phyloP scores from a whole-genome alignment of 2,797 vertebrate genomes.

The Gallinago stenura region DNA sequence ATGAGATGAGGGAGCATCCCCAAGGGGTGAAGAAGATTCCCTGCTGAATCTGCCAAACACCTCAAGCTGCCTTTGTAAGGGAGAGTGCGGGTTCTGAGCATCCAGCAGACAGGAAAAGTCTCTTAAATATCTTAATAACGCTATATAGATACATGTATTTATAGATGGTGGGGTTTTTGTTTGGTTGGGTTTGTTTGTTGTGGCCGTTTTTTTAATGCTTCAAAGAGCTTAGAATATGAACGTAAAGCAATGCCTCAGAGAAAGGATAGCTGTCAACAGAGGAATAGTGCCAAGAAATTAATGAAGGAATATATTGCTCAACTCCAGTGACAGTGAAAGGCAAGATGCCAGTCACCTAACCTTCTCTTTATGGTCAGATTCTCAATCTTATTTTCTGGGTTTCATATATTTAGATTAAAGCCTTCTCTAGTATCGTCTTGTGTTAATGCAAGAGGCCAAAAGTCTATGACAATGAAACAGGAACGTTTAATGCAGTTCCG shows the following conservation, averaged over 20 bases:
- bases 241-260: background rate
- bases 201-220: background rate
- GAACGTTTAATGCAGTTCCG: background rate
- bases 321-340: background rate
- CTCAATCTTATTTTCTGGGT: background rate
- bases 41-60: background rate
- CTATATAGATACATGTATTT: fast-evolving
- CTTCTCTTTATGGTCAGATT: background rate
- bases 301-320: background rate
- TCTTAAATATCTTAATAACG: background rate
- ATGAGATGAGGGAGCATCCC: background rate
- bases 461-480: background rate
- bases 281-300: background rate
- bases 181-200: background rate
- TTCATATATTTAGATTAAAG: background rate
- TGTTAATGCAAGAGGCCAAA: background rate
- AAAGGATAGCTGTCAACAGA: background rate
- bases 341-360: background rate
- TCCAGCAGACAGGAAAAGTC: background rate
- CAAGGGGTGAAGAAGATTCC: background rate
- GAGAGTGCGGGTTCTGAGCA: background rate
- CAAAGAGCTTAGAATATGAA: background rate
- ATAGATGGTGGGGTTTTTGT: fast-evolving
- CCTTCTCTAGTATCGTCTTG: background rate
- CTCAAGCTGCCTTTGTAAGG: background rate